Evolutionary conservation across 2,797 vertebrate species (phyloP).

Genomic region (Phoxinus dragarum): DNA sequence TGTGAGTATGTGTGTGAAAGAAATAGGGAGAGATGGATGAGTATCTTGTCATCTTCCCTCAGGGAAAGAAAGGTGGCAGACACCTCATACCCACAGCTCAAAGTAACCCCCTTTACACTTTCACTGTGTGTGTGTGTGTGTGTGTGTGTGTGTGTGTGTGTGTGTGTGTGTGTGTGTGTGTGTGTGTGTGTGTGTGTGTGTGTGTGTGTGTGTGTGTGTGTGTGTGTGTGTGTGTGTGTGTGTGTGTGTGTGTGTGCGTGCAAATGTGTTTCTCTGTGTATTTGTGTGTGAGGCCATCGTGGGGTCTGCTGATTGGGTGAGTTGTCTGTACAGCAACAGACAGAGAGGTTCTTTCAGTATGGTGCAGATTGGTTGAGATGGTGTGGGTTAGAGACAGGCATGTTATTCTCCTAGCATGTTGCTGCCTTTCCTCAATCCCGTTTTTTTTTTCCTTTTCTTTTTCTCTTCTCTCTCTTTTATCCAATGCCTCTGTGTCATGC

Average conservation of each 20-base stretch:
- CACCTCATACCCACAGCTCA: conserved; percentile 42
- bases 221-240: not conserved
- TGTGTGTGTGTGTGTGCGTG: conserved; percentile 21
- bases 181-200: too few species aligned
- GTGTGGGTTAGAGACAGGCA: conserved; percentile 53
- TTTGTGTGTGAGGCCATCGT: conserved; percentile 45
- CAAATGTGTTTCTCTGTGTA: conserved; percentile 31
- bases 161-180: too few species aligned
- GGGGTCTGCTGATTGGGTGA: conserved; percentile 49
- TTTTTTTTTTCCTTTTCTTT: conserved; percentile 39
- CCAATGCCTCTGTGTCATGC: not conserved
- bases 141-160: too few species aligned
- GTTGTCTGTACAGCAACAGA: conserved; percentile 37
- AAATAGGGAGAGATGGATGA: conserved; percentile 32
- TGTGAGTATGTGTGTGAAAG: not conserved
- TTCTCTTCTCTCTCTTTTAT: conserved; percentile 18
- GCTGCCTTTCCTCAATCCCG: conserved; percentile 28
- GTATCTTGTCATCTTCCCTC: conserved; percentile 46
- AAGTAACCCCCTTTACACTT: conserved; percentile 28
- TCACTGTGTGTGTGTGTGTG: not conserved
- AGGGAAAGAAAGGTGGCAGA: conserved; percentile 55
- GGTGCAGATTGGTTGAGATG: conserved; percentile 45
- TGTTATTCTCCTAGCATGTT: conserved; percentile 49
- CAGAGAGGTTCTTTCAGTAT: conserved; percentile 52
- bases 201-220: too few species aligned